A percentile compares a stretch with the other conserved stretches of the same genome.
Conservation (phyloP, 1,140 invertebrate species). For the Listronotus bonariensis region DNA sequence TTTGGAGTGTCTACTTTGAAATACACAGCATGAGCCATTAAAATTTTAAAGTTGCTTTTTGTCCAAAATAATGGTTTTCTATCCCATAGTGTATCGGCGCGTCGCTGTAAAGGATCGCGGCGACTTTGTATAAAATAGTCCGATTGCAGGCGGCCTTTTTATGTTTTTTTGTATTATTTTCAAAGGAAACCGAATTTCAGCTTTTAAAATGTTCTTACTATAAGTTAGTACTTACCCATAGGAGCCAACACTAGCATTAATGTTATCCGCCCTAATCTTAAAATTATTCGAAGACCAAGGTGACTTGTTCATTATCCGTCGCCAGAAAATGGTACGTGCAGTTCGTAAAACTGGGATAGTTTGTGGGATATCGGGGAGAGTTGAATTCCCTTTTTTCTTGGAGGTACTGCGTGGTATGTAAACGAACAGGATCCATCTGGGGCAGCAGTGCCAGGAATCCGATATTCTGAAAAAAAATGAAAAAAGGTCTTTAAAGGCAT, state of each 20-base stretch:
- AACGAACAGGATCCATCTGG: slow-evolving; percentile 89
- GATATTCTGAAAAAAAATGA: slow-evolving; percentile 70
- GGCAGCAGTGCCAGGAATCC: slow-evolving; percentile 91
- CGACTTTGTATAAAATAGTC: no score
- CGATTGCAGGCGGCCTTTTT: no score
- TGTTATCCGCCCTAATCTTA: slow-evolving; percentile 75
- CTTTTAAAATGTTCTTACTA: no score
- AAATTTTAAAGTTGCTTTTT: no score
- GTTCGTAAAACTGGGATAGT: slow-evolving; percentile 91
- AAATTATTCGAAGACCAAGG: slow-evolving; percentile 92
- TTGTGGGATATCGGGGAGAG: slow-evolving; percentile 92
- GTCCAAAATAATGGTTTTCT: no score
- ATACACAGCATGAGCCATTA: no score
- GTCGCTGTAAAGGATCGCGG: no score
- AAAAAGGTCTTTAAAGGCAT: no score
- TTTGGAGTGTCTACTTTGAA: no score
- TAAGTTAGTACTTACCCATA: slow-evolving; percentile 59
- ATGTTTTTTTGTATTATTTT: no score
- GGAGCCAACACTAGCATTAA: slow-evolving; percentile 64
- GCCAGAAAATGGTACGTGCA: slow-evolving; percentile 90
- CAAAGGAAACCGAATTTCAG: neutral
- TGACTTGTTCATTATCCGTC: slow-evolving; percentile 87
- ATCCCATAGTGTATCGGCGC: no score
- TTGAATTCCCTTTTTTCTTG: slow-evolving; percentile 90
- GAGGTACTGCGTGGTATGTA: slow-evolving; percentile 85